Conservation (phyloP, 2,888 invertebrate genomes). For the Coelinius sp. region DNA sequence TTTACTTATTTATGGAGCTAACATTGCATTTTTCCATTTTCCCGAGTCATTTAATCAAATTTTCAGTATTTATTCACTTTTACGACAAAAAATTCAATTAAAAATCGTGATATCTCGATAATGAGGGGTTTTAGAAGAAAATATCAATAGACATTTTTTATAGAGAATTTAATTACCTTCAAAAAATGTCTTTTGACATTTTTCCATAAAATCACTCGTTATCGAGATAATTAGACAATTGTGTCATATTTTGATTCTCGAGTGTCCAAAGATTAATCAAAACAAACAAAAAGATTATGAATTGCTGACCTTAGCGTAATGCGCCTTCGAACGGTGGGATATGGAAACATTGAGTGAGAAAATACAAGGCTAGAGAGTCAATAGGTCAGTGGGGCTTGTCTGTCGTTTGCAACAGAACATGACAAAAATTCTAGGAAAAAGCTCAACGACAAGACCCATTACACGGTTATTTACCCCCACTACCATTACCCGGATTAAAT, state of each 20-base stretch:
- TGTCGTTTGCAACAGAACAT: conserved; percentile 41
- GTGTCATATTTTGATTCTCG: conserved; percentile 9
- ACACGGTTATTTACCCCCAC: background rate
- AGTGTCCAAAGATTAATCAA: conserved; percentile 14
- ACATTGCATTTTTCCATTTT: no score
- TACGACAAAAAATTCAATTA: no score
- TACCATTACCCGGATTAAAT: background rate
- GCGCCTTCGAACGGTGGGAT: conserved; percentile 53
- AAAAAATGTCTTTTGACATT: no score
- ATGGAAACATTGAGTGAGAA: conserved; percentile 45
- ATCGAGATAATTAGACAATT: no score
- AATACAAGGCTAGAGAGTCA: conserved; percentile 61
- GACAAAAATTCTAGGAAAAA: background rate
- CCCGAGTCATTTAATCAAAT: no score
- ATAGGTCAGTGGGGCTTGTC: conserved; percentile 64
- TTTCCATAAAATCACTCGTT: no score
- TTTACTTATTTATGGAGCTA: background rate
- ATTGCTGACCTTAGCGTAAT: conserved; percentile 49
- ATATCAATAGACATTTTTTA: no score
- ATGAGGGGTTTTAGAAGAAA: no score
- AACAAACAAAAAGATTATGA: conserved; percentile 12
- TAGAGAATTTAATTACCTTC: no score
- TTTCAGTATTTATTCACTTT: no score
- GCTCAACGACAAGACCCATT: background rate
- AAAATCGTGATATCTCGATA: no score